Percentiles rank a stretch among this genome's conserved stretches.
These are phyloP conservation scores for Sarotherodon lohbergeri DNA, from an alignment of 2,113 vertebrate genomes.

Conservation along the genomic window DNA sequence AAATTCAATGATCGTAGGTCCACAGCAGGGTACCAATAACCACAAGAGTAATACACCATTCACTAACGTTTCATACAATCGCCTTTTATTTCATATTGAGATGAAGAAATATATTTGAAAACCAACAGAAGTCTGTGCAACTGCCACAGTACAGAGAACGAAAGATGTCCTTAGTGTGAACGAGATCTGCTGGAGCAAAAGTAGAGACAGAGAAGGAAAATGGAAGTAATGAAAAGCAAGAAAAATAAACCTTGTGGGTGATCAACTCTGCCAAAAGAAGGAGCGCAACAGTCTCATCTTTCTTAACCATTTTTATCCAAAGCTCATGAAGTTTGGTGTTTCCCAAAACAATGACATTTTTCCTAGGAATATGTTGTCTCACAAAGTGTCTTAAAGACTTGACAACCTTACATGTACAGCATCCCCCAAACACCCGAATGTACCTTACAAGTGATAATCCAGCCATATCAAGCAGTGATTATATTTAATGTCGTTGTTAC, in stretches of 20 bases:
- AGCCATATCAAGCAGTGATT: background rate
- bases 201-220: background rate
- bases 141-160: conserved; percentile 15
- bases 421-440: background rate
- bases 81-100: conserved; percentile 44
- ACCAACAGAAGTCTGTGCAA: conserved; percentile 44
- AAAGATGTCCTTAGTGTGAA: conserved; percentile 14
- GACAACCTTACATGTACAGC: background rate
- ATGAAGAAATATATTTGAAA: conserved; percentile 51
- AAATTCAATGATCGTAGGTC: background rate
- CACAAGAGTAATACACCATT: background rate
- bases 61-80: conserved; percentile 32
- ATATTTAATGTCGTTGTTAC: background rate
- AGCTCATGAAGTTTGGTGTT: background rate
- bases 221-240: background rate
- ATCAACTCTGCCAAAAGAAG: background rate
- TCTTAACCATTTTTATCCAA: background rate
- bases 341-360: background rate
- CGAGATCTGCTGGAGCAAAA: conserved; percentile 8
- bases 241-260: background rate
- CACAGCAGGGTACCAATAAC: background rate
- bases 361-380: background rate
- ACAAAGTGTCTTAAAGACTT: background rate
- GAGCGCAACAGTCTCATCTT: background rate
- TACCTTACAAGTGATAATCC: background rate